Evolutionary conservation across 2,797 vertebrate genomes (phyloP).

Genomic region (Pseudopleuronectes americanus): DNA sequence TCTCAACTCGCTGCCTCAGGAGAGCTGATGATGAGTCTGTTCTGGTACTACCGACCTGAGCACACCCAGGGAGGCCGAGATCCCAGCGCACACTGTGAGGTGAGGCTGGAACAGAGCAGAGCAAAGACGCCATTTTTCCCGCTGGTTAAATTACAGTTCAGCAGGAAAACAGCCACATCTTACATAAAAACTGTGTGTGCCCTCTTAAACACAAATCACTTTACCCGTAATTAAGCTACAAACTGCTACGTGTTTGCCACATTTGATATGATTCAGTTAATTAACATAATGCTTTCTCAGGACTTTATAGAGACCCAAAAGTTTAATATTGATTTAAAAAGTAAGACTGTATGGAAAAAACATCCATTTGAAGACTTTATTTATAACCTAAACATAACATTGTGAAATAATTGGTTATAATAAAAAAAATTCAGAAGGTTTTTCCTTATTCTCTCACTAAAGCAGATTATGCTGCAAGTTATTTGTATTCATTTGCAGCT

Average conservation of each 20-base stretch:
- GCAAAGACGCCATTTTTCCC: constrained; percentile 14
- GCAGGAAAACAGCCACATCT: not conserved
- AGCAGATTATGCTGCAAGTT: too few relatives aligned
- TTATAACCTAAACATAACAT: too few relatives aligned
- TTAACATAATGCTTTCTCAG: not conserved
- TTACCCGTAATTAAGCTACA: not conserved
- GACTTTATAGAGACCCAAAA: not conserved
- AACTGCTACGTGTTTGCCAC: too few relatives aligned
- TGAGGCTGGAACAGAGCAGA: constrained; percentile 74
- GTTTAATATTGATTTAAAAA: too few relatives aligned
- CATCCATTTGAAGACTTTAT: too few relatives aligned
- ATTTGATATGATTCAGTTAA: not conserved
- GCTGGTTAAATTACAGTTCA: constrained; percentile 7
- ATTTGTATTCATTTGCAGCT: too few relatives aligned
- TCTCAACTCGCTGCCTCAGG: constrained; percentile 78
- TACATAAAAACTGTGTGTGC: not conserved
- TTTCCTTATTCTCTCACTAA: too few relatives aligned
- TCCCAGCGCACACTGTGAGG: constrained; percentile 96
- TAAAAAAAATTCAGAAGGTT: too few relatives aligned
- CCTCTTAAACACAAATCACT: not conserved
- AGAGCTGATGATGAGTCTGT: constrained; percentile 99
- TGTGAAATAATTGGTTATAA: too few relatives aligned
- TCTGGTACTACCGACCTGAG: constrained; percentile 99
- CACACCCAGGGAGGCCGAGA: constrained; percentile 98
- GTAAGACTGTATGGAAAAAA: too few relatives aligned